Percentiles rank a stretch among this genome's conserved stretches.
phyloP scores from a whole-genome alignment of 2,888 invertebrate genomes.

The Nesidiocoris tenuis region DNA sequence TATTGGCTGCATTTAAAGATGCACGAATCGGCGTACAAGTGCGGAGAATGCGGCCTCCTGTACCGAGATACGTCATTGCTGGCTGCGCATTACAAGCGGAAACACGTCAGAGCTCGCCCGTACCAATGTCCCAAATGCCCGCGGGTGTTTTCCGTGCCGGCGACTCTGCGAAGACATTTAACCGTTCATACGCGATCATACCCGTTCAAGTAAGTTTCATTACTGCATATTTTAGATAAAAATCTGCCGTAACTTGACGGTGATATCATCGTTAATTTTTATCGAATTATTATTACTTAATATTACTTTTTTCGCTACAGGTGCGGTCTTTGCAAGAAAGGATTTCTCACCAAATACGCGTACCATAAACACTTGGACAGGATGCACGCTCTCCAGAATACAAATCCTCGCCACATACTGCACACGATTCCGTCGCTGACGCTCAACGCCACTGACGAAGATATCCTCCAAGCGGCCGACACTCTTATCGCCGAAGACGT shows the following conservation, averaged over 20 bases:
- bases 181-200: slow-evolving; percentile 23
- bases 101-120: slow-evolving; percentile 44
- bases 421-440: slow-evolving; percentile 41
- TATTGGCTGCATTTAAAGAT: slow-evolving; percentile 46
- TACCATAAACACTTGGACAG: slow-evolving; percentile 45
- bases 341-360: slow-evolving; percentile 45
- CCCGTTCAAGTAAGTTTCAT: slow-evolving; percentile 29
- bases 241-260: no score
- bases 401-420: slow-evolving; percentile 19
- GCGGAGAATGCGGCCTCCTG: slow-evolving; percentile 42
- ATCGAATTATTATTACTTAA: neutral
- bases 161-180: slow-evolving; percentile 43
- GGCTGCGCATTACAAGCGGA: slow-evolving; percentile 44
- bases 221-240: no score
- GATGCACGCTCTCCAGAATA: slow-evolving; percentile 29
- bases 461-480: slow-evolving; percentile 48
- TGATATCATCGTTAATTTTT: no score
- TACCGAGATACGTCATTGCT: slow-evolving; percentile 47
- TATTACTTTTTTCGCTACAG: slow-evolving; percentile 27
- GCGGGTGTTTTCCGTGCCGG: slow-evolving; percentile 44
- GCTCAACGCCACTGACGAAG: slow-evolving; percentile 48
- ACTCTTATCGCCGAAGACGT: slow-evolving; percentile 46
- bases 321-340: slow-evolving; percentile 45
- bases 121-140: slow-evolving; percentile 47
- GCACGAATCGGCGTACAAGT: slow-evolving; percentile 45